Conservation (phyloP, 2,888 invertebrate genomes). For the Ormyrus nitidulus region DNA sequence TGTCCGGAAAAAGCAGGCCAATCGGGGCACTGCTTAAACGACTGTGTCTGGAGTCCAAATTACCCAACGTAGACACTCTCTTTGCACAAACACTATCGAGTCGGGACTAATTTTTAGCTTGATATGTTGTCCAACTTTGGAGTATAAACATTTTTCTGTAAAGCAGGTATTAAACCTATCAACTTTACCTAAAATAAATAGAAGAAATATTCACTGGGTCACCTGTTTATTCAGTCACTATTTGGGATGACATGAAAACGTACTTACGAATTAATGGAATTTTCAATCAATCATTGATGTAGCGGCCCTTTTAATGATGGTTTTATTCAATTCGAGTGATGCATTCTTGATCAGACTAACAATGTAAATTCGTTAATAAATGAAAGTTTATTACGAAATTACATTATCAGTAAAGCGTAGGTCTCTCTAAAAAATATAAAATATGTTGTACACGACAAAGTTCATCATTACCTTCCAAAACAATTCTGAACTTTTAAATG, state of each 20-base stretch:
- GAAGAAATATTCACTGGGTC: slow-evolving; percentile 33
- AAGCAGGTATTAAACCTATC: not conserved
- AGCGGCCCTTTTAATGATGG: slow-evolving; percentile 5
- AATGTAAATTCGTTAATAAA: slow-evolving; percentile 31
- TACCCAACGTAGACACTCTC: not conserved
- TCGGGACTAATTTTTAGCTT: slow-evolving; percentile 22
- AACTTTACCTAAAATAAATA: not conserved
- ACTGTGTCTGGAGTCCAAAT: slow-evolving; percentile 15
- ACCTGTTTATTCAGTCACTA: not conserved
- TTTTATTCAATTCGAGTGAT: slow-evolving; percentile 6
- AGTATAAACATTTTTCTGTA: not conserved
- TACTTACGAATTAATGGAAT: slow-evolving; percentile 44
- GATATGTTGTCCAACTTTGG: not conserved
- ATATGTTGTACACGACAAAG: too few species aligned
- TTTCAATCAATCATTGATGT: slow-evolving; percentile 44
- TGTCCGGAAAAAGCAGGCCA: slow-evolving; percentile 18
- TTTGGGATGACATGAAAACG: slow-evolving; percentile 40
- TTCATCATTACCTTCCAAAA: not conserved
- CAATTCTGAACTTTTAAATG: slow-evolving; percentile 10
- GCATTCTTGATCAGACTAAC: not conserved
- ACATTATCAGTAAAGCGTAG: not conserved
- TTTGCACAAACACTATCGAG: too few species aligned
- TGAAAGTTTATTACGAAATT: slow-evolving; percentile 1
- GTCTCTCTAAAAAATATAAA: too few species aligned
- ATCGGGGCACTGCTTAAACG: not conserved